These are phyloP conservation scores for Poecile atricapillus DNA, from an alignment of 2,113 vertebrate species.

Conservation along the genomic window DNA sequence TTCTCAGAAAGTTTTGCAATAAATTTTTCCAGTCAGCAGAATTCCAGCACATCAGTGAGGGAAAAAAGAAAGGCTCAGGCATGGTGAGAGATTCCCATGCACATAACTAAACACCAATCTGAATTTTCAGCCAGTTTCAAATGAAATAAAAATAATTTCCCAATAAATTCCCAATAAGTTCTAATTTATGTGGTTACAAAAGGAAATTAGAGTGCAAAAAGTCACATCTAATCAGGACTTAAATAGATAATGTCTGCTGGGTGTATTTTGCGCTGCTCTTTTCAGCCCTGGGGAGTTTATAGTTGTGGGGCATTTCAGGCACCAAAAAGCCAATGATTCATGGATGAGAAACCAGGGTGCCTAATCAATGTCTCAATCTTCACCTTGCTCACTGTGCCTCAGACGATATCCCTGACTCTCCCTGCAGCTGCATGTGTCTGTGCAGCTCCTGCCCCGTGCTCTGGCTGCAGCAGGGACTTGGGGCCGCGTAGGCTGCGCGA, in stretches of 20 bases:
- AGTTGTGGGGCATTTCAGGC: not conserved
- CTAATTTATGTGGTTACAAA: not conserved
- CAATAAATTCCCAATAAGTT: not conserved
- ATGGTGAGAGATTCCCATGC: rapidly evolving
- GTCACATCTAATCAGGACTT: not conserved
- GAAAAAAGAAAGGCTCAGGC: not conserved
- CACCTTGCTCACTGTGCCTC: not conserved
- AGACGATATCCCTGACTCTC: not conserved
- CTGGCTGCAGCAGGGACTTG: not conserved
- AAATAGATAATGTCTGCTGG: not conserved
- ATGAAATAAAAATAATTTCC: not conserved
- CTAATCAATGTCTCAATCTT: not conserved
- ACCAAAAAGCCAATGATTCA: not conserved
- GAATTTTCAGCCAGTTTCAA: slow-evolving; percentile 17
- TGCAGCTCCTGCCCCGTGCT: not conserved
- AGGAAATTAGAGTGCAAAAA: not conserved
- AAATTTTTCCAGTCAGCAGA: not conserved
- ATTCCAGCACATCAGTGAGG: not conserved
- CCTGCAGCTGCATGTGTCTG: not conserved
- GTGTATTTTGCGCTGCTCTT: not conserved
- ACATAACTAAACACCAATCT: not conserved
- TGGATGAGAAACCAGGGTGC: not conserved
- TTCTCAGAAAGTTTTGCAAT: not conserved
- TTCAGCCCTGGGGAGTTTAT: not conserved
- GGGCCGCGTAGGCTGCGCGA: not conserved